Evolutionary conservation across 1,140 invertebrate species (phyloP), one percentile per base, ranked within the genome.

Genomic region (Dryas iulia): DNA sequence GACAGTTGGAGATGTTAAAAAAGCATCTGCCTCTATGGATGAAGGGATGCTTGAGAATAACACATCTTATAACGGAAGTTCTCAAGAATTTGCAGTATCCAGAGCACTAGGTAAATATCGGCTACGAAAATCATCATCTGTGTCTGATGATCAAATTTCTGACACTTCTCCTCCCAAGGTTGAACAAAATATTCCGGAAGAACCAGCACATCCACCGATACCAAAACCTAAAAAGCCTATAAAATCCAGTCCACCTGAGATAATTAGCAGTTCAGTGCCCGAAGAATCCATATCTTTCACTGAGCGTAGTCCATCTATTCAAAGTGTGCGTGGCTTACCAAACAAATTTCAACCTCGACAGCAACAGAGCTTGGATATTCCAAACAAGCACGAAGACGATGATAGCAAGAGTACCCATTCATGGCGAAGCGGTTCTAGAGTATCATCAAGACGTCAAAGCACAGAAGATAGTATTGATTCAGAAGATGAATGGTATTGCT

Each of bases 381-480:
- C 96, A 5, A 92, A 93, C 60, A 93, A 95, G 52, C 94, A 95
- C 65, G 95, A 96, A 71, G 96, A 97, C 70, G 97, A 98, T 63
- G 97, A 97, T 78, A 97, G 95, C 72, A 93, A 95, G 66, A 97
- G 96, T 83, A 97, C 96, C 2, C 96, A 97, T 91, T 97, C 96
- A 0, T 97, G 95, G 92, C 93, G 97, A 70, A 97, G 96, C 78
- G 95, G 96, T 1, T 97, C 96, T 0, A 92, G 96, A 72, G 95
- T 96, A n/a, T 97, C 96, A 4, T 98, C 97, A 1, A 93, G 97
- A 78, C 92, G 97, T 33, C 97, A 98, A 91, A 97, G 97, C 83
- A 98, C 97, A 0, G 97, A 98, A 91, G 97, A 98, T 76, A 97
- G 96, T 66, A 98, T 98, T 64, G 97, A 98, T 86, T 97, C 96